Evolutionary conservation across 2,888 invertebrate species (phyloP), one percentile per base, ranked within the genome.

Genomic region (Trichopoda pennipes): DNA sequence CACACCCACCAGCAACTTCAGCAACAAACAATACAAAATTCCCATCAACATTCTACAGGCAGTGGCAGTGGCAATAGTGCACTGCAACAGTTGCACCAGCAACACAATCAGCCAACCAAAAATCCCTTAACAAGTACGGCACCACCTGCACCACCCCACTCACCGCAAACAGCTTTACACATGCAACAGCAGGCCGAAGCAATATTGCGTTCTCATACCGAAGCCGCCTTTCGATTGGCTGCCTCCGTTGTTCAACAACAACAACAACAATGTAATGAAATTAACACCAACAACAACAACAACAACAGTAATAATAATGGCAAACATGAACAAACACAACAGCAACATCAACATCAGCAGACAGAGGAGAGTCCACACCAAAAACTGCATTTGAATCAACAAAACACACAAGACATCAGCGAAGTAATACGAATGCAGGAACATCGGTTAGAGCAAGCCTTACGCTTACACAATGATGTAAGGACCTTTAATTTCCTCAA

Each of bases 151-250:
- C 44, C 64, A 35, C n/a, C 86, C 56, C 87, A 87, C 56, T 87
- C 89, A 38, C 88, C 90, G 0, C 90, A 91, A 77, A 86, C 94
- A 23, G 93, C 94, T 1, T 88, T 94, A 53, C 92, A 95, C 84
- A 94, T 95, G 92, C 96, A 96, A 87, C 96, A 96, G 88, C 95
- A 96, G 88, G 95, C 96, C 1, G 96, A 96, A 90, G 95, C 95
- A 0, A 92, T 97, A 68, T 92, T 97, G 23, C 93, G 97, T 88
- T 95, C 96, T 86, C 97, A 97, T 88, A 96, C 96, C 0, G 97
- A 97, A 90, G 96, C 96, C 0, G 95, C 95, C 8, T 92, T 97
- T 47, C 93, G 97, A 87, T 91, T 97, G 78, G 97, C 96, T 44
- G 96, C 96, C 84, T 94, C 94, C 10, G 95, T 95, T 88, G 72